A percentile compares a stretch with the other conserved stretches of the same genome.
These are phyloP conservation scores for Hymenopus coronatus DNA, from an alignment of 2,888 invertebrate genomes.

Conservation along the genomic window DNA sequence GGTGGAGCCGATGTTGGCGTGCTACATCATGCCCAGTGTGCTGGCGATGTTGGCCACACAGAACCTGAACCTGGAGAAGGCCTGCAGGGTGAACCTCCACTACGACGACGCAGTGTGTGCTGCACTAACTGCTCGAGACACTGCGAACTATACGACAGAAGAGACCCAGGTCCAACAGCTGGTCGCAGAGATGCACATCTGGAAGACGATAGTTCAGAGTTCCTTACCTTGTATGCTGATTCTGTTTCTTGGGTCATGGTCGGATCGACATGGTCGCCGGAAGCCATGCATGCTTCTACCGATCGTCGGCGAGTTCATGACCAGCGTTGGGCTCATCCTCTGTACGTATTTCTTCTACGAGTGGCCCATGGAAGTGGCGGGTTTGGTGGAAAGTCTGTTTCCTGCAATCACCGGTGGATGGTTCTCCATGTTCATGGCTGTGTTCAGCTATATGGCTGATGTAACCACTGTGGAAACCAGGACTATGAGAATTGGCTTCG, in stretches of 20 bases:
- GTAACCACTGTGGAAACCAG: conserved; percentile 54
- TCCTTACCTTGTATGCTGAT: conserved; percentile 76
- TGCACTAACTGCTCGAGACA: conserved; percentile 70
- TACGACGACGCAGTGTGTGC: conserved; percentile 72
- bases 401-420: conserved; percentile 80
- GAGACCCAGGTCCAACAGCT: conserved; percentile 66
- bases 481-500: conserved; percentile 59
- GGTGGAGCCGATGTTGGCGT: conserved; percentile 72
- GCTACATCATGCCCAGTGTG: conserved; percentile 65
- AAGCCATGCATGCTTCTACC: conserved; percentile 82
- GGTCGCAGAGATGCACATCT: conserved; percentile 77
- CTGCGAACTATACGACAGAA: conserved; percentile 60
- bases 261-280: conserved; percentile 61
- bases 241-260: conserved; percentile 76
- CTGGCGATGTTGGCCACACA: conserved; percentile 74
- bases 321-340: conserved; percentile 72
- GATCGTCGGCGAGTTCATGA: conserved; percentile 75
- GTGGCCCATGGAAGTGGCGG: conserved; percentile 72
- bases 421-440: conserved; percentile 88
- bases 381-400: conserved; percentile 75
- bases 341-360: conserved; percentile 78
- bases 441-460: conserved; percentile 78
- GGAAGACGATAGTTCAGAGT: conserved; percentile 85
- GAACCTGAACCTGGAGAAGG: conserved; percentile 82
- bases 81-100: conserved; percentile 76